These are phyloP conservation scores for Epinotia demarniana DNA, from an alignment of 2,888 invertebrate genomes.

Conservation along the genomic window DNA sequence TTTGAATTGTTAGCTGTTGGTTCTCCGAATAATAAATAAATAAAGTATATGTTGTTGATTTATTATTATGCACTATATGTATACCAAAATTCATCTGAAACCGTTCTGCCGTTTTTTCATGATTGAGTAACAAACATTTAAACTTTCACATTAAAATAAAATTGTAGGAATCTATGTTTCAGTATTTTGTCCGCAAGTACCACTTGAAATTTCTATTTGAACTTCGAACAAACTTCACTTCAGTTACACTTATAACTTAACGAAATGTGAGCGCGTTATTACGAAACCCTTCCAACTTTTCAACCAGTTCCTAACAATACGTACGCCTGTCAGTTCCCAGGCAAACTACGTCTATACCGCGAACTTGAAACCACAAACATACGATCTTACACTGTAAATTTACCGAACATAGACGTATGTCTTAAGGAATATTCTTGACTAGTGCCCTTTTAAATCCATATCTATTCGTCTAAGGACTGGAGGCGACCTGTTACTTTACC, in stretches of 20 bases:
- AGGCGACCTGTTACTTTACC: conserved; percentile 14
- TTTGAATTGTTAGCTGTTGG: too few relatives aligned
- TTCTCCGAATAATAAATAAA: too few relatives aligned
- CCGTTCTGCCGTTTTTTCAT: too few relatives aligned
- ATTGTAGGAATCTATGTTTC: too few relatives aligned
- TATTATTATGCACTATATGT: too few relatives aligned
- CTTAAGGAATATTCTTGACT: background rate
- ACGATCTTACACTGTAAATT: background rate
- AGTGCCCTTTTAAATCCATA: background rate
- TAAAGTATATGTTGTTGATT: too few relatives aligned
- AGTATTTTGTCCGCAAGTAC: too few relatives aligned
- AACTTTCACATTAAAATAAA: too few relatives aligned
- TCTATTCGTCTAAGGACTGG: background rate
- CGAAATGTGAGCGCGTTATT: background rate
- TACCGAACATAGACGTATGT: background rate
- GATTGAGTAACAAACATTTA: too few relatives aligned
- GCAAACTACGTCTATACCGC: conserved; percentile 1
- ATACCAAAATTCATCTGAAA: too few relatives aligned
- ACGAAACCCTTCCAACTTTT: background rate
- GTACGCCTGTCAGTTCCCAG: background rate
- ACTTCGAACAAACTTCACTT: too few relatives aligned
- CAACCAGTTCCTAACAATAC: background rate
- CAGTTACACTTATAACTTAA: background rate
- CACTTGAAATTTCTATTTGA: too few relatives aligned
- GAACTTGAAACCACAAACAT: conserved; percentile 13